Base-by-base conservation (phyloP, 2,113 vertebrate species). In the Cottus gobio region DNA sequence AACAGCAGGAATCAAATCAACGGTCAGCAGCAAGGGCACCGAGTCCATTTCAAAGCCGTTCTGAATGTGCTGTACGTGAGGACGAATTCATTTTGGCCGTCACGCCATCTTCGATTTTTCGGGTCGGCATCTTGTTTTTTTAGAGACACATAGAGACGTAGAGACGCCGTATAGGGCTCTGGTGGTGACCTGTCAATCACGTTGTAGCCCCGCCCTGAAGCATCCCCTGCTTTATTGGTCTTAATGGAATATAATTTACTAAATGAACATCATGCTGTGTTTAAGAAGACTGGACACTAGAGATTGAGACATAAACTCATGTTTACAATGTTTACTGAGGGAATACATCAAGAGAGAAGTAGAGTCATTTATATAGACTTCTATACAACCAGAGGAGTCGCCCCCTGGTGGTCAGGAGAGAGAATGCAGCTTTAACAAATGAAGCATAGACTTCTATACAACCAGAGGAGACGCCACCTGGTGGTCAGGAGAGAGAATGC, bases 1-100 rank as follows among this genome's bases (percentile, higher is more conserved):
- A 65, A 26, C 62, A 15, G 67, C 75, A 80, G 86, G 36, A 77
- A 63, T 80, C 44, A 56, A 20, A 48, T 6, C 50, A 60, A 60
- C 20, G 16, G 1, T 81, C 82, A 82, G 60, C 71, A 28, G 20
- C 84, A 79, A 74, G 70, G 66, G 18, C 68, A 79, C 44, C 0
- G 1, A 77, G 63, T 80, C 81, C 67, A 57, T 48, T 70, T 10
- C 8, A 31, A 64, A 84, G 31, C 68, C 61, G 18, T 15, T n/a
- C 7, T 30, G 50, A 20, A 57, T 44, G 9, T 10, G 36, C 12
- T 46, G 52, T 26, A 2, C 7, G 39, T 61, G 66, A 60, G 64
- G 42, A 3, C 34, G 4, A 34, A 34, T 34, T 1, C 34, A 4
- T 42, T 44, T 44, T 16, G 42, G 42, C 42, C 42, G 42, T 44